Evolutionary conservation across 2,888 invertebrate species (phyloP), one percentile per base, ranked within the genome.

Genomic region (Hofmannophila pseudospretella): DNA sequence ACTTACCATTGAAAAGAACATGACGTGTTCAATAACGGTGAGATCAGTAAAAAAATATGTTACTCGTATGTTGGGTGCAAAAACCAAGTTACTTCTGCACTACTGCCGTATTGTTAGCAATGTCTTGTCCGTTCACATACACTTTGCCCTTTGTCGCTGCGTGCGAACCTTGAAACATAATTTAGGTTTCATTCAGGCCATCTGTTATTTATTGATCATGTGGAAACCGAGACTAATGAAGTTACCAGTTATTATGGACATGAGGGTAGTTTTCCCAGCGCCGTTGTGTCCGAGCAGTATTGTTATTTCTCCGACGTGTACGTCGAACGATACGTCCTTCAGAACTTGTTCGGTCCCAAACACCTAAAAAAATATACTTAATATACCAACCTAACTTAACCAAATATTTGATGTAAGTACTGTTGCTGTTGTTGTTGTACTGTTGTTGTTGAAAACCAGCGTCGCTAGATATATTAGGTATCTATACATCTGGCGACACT

Each of bases 61-160:
- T n/a, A n/a, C n/a, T n/a, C n/a, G n/a, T 94, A 65, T 97, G 93
- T 65, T 98, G 96, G 0, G 98, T 96, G 70, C 98, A 98, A 34
- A 96, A 89, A 0, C 98, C 97, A 31, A 98, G 88, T 43, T 91
- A 89, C 42, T 90, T 88, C 23, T 95, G 88, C 42, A 96, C 92
- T 25, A 87, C 77, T 7, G 88, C 75, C 57, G 92, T 89, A 42
- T 95, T 88, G 0, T 78, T 79, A 46, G 88, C 78, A 9, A 95
- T 90, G 70, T 96, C 93, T 52, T 90, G 88, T 0, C 92, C 94
- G 62, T 93, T 89, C 32, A 96, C 89, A 31, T 74, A 72, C 10
- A 96, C 92, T 1, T 88, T 86, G 19, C 97, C 97, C 7, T 87
- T 82, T 0, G 92, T 90, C 1, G 94, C 91, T 89, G 14, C 96